Evolutionary conservation across 1,140 invertebrate species (phyloP).

Genomic region (Nilaparvata lugens): DNA sequence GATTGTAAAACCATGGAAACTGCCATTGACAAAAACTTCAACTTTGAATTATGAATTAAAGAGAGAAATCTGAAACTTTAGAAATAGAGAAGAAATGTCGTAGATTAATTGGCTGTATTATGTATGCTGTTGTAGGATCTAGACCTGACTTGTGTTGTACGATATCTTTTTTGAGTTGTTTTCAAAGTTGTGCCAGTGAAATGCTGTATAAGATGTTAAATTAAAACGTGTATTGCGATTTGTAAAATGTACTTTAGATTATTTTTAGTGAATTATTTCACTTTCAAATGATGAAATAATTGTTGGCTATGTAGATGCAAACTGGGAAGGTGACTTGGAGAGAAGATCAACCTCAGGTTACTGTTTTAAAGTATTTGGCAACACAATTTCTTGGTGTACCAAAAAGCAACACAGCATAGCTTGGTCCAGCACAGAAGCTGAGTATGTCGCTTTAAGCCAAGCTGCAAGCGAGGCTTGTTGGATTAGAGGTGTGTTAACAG

Average conservation of each 20-base stretch:
- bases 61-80: constrained; percentile 20
- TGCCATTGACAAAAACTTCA: constrained; percentile 29
- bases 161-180: constrained; percentile 16
- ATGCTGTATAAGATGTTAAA: constrained; percentile 11
- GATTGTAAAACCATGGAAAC: constrained; percentile 30
- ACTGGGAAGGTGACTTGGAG: constrained; percentile 32
- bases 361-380: constrained; percentile 30
- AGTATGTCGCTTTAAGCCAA: constrained; percentile 23
- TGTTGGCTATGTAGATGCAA: constrained; percentile 32
- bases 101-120: constrained; percentile 29
- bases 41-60: constrained; percentile 21
- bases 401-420: constrained; percentile 37
- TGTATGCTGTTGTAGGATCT: constrained; percentile 26
- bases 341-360: constrained; percentile 34
- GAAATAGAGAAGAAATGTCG: constrained; percentile 19
- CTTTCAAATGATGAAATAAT: not conserved
- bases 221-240: constrained; percentile 15
- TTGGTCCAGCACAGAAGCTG: constrained; percentile 39
- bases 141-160: constrained; percentile 28
- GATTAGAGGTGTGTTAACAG: not conserved
- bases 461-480: constrained; percentile 20
- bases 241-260: constrained; percentile 11
- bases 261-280: not conserved
- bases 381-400: constrained; percentile 34
- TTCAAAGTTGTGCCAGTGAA: constrained; percentile 24